Percentiles rank a stretch among this genome's conserved stretches.
phyloP scores from a whole-genome alignment of 1,140 invertebrate species.

The Drosophila kurseongensis region DNA sequence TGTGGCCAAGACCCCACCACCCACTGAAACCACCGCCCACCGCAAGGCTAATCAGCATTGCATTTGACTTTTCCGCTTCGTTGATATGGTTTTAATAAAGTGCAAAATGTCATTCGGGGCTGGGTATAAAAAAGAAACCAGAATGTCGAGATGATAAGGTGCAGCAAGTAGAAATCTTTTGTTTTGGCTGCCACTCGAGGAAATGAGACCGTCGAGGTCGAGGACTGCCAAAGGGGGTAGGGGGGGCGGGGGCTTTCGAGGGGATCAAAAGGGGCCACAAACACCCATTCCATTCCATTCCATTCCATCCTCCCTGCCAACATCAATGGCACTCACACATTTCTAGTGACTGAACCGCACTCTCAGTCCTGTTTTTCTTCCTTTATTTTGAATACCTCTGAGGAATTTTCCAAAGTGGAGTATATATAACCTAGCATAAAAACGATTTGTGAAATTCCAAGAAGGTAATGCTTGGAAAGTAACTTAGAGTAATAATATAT shows the following conservation, averaged over 20 bases:
- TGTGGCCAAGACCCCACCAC: not conserved
- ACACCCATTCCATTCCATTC: slow-evolving; percentile 18
- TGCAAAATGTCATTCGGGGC: slow-evolving; percentile 62
- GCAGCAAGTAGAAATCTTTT: slow-evolving; percentile 72
- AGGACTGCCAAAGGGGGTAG: slow-evolving; percentile 3
- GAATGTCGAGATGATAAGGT: slow-evolving; percentile 33
- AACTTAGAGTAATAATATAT: too few species aligned
- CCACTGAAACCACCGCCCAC: not conserved
- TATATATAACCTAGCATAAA: too few species aligned
- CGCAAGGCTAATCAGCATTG: slow-evolving; percentile 63
- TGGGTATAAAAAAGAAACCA: not conserved
- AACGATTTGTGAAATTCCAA: too few species aligned
- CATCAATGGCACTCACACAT: slow-evolving; percentile 58
- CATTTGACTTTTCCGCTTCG: slow-evolving; percentile 80
- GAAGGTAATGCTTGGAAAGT: too few species aligned
- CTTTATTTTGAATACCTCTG: not conserved
- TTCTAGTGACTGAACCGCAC: slow-evolving; percentile 19
- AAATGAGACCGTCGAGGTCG: slow-evolving; percentile 64
- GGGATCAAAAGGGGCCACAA: slow-evolving; percentile 13
- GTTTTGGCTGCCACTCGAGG: slow-evolving; percentile 71
- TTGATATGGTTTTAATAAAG: slow-evolving; percentile 79
- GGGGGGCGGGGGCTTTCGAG: too few species aligned
- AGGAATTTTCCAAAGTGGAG: not conserved
- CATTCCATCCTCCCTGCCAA: slow-evolving; percentile 29
- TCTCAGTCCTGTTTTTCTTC: slow-evolving; percentile 2